These are phyloP conservation scores for Catharus fuscescens DNA, from an alignment of 2,113 vertebrate species.

Conservation along the genomic window DNA sequence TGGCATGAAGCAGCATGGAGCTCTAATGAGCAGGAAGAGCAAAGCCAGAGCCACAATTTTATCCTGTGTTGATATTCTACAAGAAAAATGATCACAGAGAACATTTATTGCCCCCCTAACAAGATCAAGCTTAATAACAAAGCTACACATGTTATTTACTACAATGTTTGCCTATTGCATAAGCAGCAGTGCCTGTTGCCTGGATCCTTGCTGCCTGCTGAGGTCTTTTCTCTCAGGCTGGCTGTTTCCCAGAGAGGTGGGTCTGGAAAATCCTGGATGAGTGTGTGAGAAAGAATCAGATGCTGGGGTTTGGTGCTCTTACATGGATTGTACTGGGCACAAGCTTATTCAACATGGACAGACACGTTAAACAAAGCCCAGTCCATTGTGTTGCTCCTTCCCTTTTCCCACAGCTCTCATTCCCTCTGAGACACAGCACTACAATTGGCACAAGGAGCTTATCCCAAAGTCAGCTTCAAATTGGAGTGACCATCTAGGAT, in stretches of 20 bases:
- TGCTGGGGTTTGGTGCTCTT: not conserved
- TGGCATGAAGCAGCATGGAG: slow-evolving; percentile 39
- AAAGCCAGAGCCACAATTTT: slow-evolving; percentile 58
- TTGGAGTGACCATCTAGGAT: not conserved
- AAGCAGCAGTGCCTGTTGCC: slow-evolving; percentile 28
- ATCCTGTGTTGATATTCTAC: slow-evolving; percentile 62
- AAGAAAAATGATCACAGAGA: slow-evolving; percentile 60
- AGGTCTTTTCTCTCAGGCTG: not conserved
- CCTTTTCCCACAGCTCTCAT: not conserved
- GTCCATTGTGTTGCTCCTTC: not conserved
- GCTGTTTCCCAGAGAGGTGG: not conserved
- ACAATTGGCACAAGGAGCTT: not conserved
- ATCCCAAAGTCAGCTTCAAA: not conserved
- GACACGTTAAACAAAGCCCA: not conserved
- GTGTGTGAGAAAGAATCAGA: not conserved
- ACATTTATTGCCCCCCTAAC: slow-evolving; percentile 43
- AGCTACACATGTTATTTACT: slow-evolving; percentile 59
- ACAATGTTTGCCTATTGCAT: slow-evolving; percentile 16
- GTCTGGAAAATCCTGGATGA: not conserved
- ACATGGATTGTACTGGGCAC: not conserved
- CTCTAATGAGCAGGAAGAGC: slow-evolving; percentile 43
- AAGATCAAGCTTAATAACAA: slow-evolving; percentile 49
- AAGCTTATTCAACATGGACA: not conserved
- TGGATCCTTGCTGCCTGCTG: not conserved
- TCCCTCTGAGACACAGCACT: not conserved